Evolutionary conservation across 2,797 vertebrate genomes (phyloP).

Genomic region (Enteromius mattozi): DNA sequence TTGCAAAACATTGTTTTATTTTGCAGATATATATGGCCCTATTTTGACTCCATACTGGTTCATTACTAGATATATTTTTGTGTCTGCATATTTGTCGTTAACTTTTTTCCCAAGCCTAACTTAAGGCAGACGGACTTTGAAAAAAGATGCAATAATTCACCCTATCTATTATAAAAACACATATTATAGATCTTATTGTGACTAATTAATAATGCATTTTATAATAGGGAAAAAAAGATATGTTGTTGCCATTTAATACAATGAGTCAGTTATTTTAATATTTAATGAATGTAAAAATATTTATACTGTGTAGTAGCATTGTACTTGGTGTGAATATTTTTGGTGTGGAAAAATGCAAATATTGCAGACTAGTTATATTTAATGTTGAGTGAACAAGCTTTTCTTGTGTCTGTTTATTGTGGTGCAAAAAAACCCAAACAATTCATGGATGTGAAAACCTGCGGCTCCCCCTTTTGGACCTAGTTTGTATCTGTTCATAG

Average conservation of each 20-base stretch:
- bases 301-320: neutral
- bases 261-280: neutral
- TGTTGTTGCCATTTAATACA: neutral
- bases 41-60: too few species aligned
- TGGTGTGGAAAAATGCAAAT: neutral
- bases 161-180: neutral
- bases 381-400: neutral
- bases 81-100: too few species aligned
- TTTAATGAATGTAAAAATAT: neutral
- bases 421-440: neutral
- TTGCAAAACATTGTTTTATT: too few species aligned
- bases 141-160: neutral
- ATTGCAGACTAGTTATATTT: neutral
- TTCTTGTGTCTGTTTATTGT: neutral
- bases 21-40: too few species aligned
- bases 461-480: conserved; percentile 70
- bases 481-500: conserved; percentile 62
- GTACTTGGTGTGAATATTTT: neutral
- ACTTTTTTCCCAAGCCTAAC: too few species aligned
- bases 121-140: too few species aligned
- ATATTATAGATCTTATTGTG: neutral
- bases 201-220: neutral
- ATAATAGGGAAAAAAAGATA: neutral
- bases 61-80: too few species aligned
- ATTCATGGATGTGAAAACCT: conserved; percentile 66